Evolutionary conservation across 2,888 invertebrate species (phyloP).

Genomic region (Choristoneura rosaceana): DNA sequence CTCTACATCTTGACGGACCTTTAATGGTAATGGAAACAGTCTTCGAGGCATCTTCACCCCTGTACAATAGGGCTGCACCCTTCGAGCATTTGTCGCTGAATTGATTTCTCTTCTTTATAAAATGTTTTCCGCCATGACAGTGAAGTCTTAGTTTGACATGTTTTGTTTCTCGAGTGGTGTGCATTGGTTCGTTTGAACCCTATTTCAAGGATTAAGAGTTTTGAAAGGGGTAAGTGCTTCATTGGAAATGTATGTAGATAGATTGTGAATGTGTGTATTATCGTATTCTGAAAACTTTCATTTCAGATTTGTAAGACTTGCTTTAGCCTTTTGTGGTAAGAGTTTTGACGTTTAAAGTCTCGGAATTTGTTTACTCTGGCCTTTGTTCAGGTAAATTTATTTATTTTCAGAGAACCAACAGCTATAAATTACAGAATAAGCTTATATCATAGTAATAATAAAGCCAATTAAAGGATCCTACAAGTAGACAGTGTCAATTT

Average conservation of each 20-base stretch:
- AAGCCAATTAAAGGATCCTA: too few relatives aligned
- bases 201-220: slow-evolving; percentile 15
- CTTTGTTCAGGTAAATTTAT: too few relatives aligned
- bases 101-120: slow-evolving; percentile 62
- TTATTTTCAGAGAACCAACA: too few relatives aligned
- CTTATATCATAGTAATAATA: too few relatives aligned
- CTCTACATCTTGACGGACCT: not conserved
- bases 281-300: too few relatives aligned
- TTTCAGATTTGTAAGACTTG: too few relatives aligned
- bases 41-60: slow-evolving; percentile 54
- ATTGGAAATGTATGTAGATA: not conserved
- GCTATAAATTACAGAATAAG: too few relatives aligned
- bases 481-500: too few relatives aligned
- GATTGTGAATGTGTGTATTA: not conserved
- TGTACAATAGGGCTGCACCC: slow-evolving; percentile 61
- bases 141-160: slow-evolving; percentile 49
- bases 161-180: slow-evolving; percentile 51
- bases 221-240: not conserved
- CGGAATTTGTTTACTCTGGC: too few relatives aligned
- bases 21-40: slow-evolving; percentile 54
- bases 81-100: slow-evolving; percentile 61
- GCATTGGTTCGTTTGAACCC: slow-evolving; percentile 34
- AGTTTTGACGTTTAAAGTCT: too few relatives aligned
- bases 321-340: too few relatives aligned
- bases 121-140: slow-evolving; percentile 43